phyloP scores from a whole-genome alignment of 2,113 vertebrate genomes.

The Antennarius striatus region DNA sequence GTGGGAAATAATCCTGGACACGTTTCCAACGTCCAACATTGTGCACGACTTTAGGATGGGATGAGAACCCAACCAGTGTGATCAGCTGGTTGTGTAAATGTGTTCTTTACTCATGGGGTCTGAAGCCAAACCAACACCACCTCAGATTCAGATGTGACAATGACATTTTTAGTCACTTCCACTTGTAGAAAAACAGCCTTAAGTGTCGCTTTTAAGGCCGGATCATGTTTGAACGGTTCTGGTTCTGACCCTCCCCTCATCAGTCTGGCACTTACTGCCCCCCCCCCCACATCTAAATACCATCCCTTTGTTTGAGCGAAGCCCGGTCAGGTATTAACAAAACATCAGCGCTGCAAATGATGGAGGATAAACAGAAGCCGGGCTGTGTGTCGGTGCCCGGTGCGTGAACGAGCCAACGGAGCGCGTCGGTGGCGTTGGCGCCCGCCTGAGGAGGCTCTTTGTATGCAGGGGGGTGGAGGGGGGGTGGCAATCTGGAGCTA shows the following conservation, averaged over 20 bases:
- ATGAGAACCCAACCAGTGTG: too few species aligned
- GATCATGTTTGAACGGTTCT: too few species aligned
- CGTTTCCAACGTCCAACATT: constrained; percentile 11
- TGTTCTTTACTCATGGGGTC: too few species aligned
- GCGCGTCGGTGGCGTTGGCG: constrained; percentile 9
- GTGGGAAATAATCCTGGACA: constrained; percentile 28
- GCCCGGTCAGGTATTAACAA: constrained; percentile 47
- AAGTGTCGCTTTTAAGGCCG: too few species aligned
- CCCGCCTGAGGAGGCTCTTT: constrained; percentile 56
- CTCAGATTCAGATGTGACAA: too few species aligned
- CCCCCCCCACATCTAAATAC: constrained; percentile 32
- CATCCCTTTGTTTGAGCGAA: constrained; percentile 53
- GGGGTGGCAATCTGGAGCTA: constrained; percentile 46
- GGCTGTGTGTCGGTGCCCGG: constrained; percentile 27
- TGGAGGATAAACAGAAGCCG: constrained; percentile 60
- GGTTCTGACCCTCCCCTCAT: neutral
- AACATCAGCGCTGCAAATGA: constrained; percentile 53
- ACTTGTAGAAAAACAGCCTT: too few species aligned
- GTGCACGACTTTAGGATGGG: too few species aligned
- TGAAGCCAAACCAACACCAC: too few species aligned
- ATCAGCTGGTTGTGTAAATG: too few species aligned
- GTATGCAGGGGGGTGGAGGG: constrained; percentile 55
- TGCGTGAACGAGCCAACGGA: constrained; percentile 10
- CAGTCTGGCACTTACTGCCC: constrained; percentile 30
- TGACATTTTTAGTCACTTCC: too few species aligned